Conservation (phyloP, 2,888 invertebrate species). For the Argynnis bischoffii region DNA sequence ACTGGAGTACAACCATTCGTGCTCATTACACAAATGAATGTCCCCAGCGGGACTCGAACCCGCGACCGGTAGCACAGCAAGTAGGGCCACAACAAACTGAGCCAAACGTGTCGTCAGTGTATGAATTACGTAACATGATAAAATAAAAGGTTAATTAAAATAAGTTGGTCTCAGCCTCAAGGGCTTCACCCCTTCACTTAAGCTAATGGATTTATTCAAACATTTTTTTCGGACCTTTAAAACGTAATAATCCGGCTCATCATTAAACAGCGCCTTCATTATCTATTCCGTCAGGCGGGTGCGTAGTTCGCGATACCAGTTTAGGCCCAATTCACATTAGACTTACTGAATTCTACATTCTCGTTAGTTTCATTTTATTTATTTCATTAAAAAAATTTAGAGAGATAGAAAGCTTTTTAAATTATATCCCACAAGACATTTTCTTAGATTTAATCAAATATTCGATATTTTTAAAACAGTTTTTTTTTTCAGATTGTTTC, state of each 20-base stretch:
- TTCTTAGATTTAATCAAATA: too few relatives aligned
- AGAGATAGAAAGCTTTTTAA: too few relatives aligned
- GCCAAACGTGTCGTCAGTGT: background rate
- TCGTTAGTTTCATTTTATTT: too few relatives aligned
- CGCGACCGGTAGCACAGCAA: too few relatives aligned
- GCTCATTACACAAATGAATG: too few relatives aligned
- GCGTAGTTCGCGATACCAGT: conserved; percentile 43
- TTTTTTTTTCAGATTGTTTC: too few relatives aligned
- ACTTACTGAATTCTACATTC: background rate
- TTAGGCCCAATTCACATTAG: conserved; percentile 39
- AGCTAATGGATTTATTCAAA: conserved; percentile 35
- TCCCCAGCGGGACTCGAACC: too few relatives aligned
- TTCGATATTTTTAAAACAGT: too few relatives aligned
- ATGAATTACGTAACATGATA: background rate
- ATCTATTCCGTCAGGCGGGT: conserved; percentile 40
- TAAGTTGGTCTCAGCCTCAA: background rate
- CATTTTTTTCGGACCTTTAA: conserved; percentile 31
- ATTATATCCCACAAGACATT: too few relatives aligned
- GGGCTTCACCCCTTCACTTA: conserved; percentile 26
- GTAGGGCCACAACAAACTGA: too few relatives aligned
- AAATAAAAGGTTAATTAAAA: conserved; percentile 11
- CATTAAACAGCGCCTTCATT: conserved; percentile 36
- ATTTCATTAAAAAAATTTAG: background rate
- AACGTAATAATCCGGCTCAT: conserved; percentile 33
- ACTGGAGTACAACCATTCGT: too few relatives aligned